Evolutionary conservation across 2,888 invertebrate species (phyloP).

Genomic region (Griposia aprilina): DNA sequence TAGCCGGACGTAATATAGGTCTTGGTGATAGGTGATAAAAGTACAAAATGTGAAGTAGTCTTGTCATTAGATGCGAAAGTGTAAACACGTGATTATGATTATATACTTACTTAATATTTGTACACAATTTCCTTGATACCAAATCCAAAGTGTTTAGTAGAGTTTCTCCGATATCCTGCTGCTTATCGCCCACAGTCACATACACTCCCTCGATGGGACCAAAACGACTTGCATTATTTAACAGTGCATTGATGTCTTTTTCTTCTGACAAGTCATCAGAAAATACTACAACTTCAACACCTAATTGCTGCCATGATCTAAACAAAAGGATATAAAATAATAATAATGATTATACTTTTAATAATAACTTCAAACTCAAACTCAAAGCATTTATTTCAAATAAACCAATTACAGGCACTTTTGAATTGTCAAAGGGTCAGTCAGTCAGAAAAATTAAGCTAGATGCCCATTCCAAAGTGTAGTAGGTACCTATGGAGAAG

Average conservation of each 20-base stretch:
- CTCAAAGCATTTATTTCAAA: too few relatives aligned
- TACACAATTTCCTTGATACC: constrained; percentile 40
- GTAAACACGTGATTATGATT: not conserved
- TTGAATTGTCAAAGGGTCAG: too few relatives aligned
- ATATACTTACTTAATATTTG: constrained; percentile 44
- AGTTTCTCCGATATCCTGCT: constrained; percentile 11
- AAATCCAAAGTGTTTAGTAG: constrained; percentile 35
- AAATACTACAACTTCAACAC: constrained; percentile 32
- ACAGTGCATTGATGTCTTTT: constrained; percentile 16
- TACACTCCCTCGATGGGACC: constrained; percentile 51
- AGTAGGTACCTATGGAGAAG: too few relatives aligned
- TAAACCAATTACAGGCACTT: too few relatives aligned
- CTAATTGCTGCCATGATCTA: constrained; percentile 52
- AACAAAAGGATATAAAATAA: not conserved
- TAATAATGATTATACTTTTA: not conserved
- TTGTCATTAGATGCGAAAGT: not conserved
- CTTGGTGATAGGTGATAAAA: not conserved
- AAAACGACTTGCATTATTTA: constrained; percentile 22
- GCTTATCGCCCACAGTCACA: constrained; percentile 36
- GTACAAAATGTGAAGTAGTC: not conserved
- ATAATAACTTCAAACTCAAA: too few relatives aligned
- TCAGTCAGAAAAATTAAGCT: too few relatives aligned
- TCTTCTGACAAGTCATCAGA: constrained; percentile 32
- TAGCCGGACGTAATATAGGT: not conserved
- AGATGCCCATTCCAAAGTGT: too few relatives aligned